These are phyloP conservation scores for Phoeniculus purpureus DNA, from an alignment of 2,797 vertebrate species.

Conservation along the genomic window DNA sequence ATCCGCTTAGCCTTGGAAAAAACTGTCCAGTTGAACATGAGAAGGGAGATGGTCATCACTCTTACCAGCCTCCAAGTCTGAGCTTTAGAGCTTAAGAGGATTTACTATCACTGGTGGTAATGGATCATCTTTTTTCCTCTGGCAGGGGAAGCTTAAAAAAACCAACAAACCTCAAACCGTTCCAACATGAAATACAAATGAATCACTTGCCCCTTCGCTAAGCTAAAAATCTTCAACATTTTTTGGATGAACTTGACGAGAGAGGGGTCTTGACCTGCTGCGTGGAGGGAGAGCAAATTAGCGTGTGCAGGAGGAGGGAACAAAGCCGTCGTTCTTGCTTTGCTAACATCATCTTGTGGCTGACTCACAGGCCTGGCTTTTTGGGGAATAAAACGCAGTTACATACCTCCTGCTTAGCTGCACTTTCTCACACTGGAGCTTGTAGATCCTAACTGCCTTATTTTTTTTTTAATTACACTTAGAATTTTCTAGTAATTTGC, in stretches of 20 bases:
- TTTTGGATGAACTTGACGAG: conserved; percentile 19
- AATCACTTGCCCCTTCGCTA: neutral
- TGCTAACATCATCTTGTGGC: conserved; percentile 19
- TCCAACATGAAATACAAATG: neutral
- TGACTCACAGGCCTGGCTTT: conserved; percentile 48
- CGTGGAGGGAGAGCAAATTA: neutral
- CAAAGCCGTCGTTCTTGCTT: conserved; percentile 44
- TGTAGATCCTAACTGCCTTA: neutral
- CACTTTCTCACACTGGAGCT: neutral
- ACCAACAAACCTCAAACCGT: neutral
- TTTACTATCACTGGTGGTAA: neutral
- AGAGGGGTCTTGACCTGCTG: neutral
- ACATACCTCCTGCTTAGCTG: neutral
- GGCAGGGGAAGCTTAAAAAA: neutral
- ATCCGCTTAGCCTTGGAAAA: neutral
- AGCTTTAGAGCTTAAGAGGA: neutral
- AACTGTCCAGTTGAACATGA: neutral
- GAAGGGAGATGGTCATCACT: neutral
- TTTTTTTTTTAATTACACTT: neutral
- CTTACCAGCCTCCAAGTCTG: neutral
- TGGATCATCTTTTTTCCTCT: neutral
- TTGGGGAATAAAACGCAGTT: conserved; percentile 10
- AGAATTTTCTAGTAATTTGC: neutral
- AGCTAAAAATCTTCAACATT: neutral
- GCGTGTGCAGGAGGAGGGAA: neutral